Percentiles rank a stretch among this genome's conserved stretches.
phyloP scores from a whole-genome alignment of 2,113 vertebrate species.

The Amblyopsis rosae region DNA sequence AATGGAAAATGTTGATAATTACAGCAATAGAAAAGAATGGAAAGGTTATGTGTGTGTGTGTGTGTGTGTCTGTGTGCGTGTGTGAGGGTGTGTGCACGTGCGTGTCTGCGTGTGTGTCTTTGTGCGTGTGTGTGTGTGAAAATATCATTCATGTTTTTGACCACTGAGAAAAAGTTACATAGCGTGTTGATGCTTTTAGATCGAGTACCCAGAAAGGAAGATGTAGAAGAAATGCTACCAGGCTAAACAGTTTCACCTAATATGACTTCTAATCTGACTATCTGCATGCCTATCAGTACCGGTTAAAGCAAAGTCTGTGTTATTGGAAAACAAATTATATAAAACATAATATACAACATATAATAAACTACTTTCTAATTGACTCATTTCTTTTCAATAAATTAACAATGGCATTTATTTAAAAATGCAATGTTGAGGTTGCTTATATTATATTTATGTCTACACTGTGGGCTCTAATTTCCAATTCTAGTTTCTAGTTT shows the following conservation, averaged over 20 bases:
- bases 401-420: too few species aligned
- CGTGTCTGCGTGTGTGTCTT: constrained; percentile 1
- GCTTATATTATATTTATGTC: too few species aligned
- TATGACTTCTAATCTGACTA: constrained; percentile 61
- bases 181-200: constrained; percentile 41
- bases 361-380: too few species aligned
- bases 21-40: constrained; percentile 21
- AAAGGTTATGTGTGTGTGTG: constrained; percentile 6
- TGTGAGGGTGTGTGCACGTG: too few species aligned
- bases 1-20: constrained; percentile 6
- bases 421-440: too few species aligned
- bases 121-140: constrained; percentile 16
- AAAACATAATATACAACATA: too few species aligned
- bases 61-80: constrained; percentile 16
- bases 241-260: constrained; percentile 52
- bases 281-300: constrained; percentile 48
- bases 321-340: constrained; percentile 60
- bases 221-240: constrained; percentile 28
- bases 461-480: too few species aligned
- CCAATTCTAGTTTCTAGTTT: too few species aligned
- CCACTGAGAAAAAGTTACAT: constrained; percentile 55
- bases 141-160: constrained; percentile 65
- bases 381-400: too few species aligned
- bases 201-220: constrained; percentile 51
- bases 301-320: constrained; percentile 68